A percentile compares a stretch with the other conserved stretches of the same genome.
Evolutionary conservation across 2,888 invertebrate species (phyloP).

Genomic region (Plebejus anna): DNA sequence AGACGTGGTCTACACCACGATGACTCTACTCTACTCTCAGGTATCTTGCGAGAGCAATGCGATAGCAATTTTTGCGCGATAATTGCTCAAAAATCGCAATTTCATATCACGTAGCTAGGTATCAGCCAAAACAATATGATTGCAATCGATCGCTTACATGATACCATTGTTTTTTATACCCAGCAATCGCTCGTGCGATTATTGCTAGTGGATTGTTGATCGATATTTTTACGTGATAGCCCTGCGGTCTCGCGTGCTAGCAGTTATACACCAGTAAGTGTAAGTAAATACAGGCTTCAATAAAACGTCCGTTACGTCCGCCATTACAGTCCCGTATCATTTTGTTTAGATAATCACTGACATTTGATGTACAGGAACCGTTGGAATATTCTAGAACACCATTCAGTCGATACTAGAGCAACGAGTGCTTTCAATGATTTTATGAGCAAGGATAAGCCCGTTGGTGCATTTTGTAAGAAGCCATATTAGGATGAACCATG

Average conservation of each 20-base stretch:
- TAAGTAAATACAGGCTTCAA: conserved; percentile 12
- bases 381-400: conserved; percentile 28
- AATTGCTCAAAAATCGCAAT: too few species aligned
- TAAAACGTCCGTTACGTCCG: conserved; percentile 16
- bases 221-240: background rate
- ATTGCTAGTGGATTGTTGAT: too few species aligned
- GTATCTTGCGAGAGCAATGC: too few species aligned
- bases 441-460: background rate
- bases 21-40: too few species aligned
- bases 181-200: too few species aligned
- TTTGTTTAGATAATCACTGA: conserved; percentile 38
- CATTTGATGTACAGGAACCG: conserved; percentile 29
- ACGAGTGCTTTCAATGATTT: background rate
- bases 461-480: background rate
- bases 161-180: too few species aligned
- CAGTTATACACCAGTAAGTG: background rate
- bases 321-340: conserved; percentile 40
- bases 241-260: background rate
- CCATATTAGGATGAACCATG: background rate
- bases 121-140: too few species aligned
- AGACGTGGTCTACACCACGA: too few species aligned
- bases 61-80: too few species aligned
- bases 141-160: too few species aligned
- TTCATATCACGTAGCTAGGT: too few species aligned
- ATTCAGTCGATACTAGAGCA: conserved; percentile 40